Evolutionary conservation across 1,140 invertebrate genomes (phyloP).

Genomic region (Drosophila nikananu): DNA sequence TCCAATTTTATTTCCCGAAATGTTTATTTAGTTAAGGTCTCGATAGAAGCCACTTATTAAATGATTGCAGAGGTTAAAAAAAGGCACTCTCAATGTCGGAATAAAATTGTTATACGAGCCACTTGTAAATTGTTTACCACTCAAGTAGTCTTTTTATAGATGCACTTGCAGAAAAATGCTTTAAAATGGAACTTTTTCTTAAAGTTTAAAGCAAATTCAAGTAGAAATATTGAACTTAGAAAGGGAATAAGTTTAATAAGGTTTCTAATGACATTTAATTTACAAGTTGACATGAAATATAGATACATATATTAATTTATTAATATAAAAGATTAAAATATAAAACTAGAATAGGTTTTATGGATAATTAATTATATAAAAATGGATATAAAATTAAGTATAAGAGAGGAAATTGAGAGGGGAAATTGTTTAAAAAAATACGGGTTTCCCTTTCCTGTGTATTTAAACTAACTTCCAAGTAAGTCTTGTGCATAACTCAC

Average conservation of each 20-base stretch:
- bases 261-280: no score
- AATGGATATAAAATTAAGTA: no score
- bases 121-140: background rate
- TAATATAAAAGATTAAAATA: no score
- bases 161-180: background rate
- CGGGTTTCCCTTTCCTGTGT: background rate
- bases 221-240: no score
- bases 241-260: no score
- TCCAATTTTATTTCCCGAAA: background rate
- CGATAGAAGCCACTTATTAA: background rate
- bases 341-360: no score
- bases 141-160: background rate
- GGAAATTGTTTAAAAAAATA: background rate
- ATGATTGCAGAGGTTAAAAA: background rate
- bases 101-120: background rate
- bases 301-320: no score
- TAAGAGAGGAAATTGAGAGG: background rate
- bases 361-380: no score
- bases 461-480: background rate
- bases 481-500: slow-evolving; percentile 53
- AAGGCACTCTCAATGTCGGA: background rate
- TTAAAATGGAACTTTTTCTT: background rate
- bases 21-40: background rate
- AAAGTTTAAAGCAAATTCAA: no score
- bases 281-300: no score